phyloP scores from a whole-genome alignment of 2,797 vertebrate genomes.

The Acomys russatus region DNA sequence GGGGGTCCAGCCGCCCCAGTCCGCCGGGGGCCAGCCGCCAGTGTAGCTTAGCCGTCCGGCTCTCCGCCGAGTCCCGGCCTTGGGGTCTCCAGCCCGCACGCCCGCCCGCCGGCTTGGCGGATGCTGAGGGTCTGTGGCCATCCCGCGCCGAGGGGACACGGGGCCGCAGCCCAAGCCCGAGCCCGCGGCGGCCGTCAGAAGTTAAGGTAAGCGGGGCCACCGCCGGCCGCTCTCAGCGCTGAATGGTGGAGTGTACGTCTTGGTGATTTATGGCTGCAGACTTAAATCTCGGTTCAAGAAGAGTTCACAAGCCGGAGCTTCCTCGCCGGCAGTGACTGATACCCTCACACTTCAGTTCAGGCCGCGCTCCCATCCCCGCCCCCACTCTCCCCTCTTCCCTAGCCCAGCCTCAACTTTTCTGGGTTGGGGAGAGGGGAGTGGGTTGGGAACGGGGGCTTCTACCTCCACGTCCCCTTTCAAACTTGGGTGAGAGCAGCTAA shows the following conservation, averaged over 20 bases:
- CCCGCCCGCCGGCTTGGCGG: conserved; percentile 86
- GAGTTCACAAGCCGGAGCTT: conserved; percentile 97
- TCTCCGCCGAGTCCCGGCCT: conserved; percentile 76
- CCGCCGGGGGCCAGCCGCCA: conserved; percentile 72
- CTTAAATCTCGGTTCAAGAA: conserved; percentile 99
- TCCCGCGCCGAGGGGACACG: conserved; percentile 83
- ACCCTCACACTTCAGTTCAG: conserved; percentile 92
- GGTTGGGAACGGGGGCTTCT: conserved; percentile 7
- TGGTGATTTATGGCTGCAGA: conserved; percentile 99
- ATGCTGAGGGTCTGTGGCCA: conserved; percentile 87
- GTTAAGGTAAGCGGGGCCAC: conserved; percentile 99
- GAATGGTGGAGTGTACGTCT: conserved; percentile 98
- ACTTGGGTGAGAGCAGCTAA: conserved; percentile 24
- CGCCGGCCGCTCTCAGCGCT: conserved; percentile 94
- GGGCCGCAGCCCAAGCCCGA: conserved; percentile 93
- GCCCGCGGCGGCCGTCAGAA: conserved; percentile 96
- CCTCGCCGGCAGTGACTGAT: conserved; percentile 94
- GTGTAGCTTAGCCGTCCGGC: conserved; percentile 81
- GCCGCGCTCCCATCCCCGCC: conserved; percentile 87
- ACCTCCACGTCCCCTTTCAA: neutral
- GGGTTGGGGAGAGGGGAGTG: conserved; percentile 66
- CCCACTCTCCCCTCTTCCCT: conserved; percentile 76
- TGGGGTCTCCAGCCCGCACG: conserved; percentile 87
- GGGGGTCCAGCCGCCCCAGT: conserved; percentile 76
- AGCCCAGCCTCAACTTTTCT: conserved; percentile 83